Evolutionary conservation across 2,888 invertebrate species (phyloP), one percentile per base, ranked within the genome.

Genomic region (Drosophila limbata): DNA sequence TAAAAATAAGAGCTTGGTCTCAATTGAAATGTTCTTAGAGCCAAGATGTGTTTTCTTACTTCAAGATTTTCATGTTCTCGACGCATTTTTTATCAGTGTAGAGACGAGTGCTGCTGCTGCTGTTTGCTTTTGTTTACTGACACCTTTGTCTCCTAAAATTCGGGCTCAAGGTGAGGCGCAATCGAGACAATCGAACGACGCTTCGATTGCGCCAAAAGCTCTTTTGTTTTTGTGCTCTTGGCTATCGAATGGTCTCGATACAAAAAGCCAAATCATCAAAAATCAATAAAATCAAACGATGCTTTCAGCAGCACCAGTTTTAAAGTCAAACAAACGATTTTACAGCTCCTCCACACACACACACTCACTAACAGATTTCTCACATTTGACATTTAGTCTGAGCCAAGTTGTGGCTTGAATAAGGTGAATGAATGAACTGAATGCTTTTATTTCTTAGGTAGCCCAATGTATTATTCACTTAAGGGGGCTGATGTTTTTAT

Each of bases 81-180:
- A n/a, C n/a, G n/a, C n/a, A n/a, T n/a, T n/a, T n/a, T n/a, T n/a
- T n/a, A n/a, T 21, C 9, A n/a, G 1, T 45, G 15, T 2, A 8
- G 13, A 13, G 50, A n/a, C 17, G 51, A 35, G 40, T 52, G 51
- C 3, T 17, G 45, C 42, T 21, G 35, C 25, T 21, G 42, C 11
- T 35, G 21, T 25, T 35, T 15, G 40, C 47, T 56, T 44, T n/a
- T 37, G 45, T 53, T 48, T 39, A 63, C 64, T 61, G 67, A 21
- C 66, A 62, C 37, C 66, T 70, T 70, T 77, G 64, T 75, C 57
- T 78, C 25, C 19, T 13, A 25, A 31, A 17, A 33, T 76, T 68
- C 74, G 50, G 60, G 77, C 63, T 80, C 88, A 83, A 83, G 88
- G 82, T 86, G 56, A 83, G 62, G 55, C 77, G 70, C 76, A 59